A percentile compares a stretch with the other conserved stretches of the same genome.
phyloP scores from a whole-genome alignment of 2,797 vertebrate species.

The Melanotaenia maccullochi region DNA sequence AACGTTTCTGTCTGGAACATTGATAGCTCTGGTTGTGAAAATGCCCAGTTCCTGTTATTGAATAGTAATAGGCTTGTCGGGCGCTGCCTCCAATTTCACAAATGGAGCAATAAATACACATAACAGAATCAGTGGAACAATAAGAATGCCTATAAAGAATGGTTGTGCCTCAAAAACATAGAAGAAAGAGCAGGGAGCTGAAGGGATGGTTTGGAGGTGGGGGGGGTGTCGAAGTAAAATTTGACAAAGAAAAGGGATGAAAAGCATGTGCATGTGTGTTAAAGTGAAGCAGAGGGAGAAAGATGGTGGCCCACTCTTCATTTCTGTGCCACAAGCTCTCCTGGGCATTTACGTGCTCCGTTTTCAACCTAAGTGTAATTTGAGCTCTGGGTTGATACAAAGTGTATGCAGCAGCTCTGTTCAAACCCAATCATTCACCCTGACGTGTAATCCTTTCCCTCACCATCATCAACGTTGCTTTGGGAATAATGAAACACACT shows the following conservation, averaged over 20 bases:
- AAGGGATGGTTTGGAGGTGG: neutral
- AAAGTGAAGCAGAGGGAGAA: conserved; percentile 30
- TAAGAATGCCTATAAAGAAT: conserved; percentile 69
- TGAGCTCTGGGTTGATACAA: conserved; percentile 83
- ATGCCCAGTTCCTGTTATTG: conserved; percentile 76
- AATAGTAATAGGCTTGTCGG: conserved; percentile 78
- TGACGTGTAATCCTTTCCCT: conserved; percentile 84
- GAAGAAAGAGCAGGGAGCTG: neutral
- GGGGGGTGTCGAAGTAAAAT: conserved; percentile 50
- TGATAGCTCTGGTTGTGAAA: conserved; percentile 74
- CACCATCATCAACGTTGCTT: conserved; percentile 79
- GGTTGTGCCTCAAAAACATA: conserved; percentile 65
- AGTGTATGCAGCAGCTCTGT: conserved; percentile 85
- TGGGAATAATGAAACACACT: conserved; percentile 85
- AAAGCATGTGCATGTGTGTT: conserved; percentile 43
- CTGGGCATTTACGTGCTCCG: conserved; percentile 82
- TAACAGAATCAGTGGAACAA: conserved; percentile 77
- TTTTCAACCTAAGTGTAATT: conserved; percentile 87
- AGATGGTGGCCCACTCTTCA: conserved; percentile 79
- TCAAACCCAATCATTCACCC: conserved; percentile 86
- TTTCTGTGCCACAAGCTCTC: conserved; percentile 86
- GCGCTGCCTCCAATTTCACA: conserved; percentile 79
- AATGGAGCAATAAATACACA: conserved; percentile 82
- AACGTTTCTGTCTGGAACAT: conserved; percentile 69
- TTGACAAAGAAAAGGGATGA: conserved; percentile 67